Evolutionary conservation across 2,888 invertebrate species (phyloP).

Genomic region (Nebria salina): DNA sequence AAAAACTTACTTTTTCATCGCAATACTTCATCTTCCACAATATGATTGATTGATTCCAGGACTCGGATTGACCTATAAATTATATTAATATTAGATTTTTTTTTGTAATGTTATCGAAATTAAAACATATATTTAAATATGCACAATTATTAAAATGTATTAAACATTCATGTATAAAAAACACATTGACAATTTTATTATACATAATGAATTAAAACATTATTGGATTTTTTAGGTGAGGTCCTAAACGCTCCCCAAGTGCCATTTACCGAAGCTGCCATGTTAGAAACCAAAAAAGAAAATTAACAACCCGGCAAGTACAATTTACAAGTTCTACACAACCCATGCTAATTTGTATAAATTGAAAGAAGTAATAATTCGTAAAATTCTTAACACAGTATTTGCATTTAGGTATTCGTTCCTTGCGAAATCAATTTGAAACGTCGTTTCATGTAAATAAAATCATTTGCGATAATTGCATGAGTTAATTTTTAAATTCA

Average conservation of each 20-base stretch:
- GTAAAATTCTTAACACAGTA: constrained; percentile 5
- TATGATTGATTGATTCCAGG: too few relatives aligned
- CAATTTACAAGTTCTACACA: neutral
- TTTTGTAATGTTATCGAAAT: too few relatives aligned
- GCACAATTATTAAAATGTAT: too few relatives aligned
- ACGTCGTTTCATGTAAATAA: neutral
- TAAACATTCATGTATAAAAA: too few relatives aligned
- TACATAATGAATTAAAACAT: too few relatives aligned
- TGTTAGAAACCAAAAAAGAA: constrained; percentile 29
- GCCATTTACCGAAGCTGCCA: constrained; percentile 29
- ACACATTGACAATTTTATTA: too few relatives aligned
- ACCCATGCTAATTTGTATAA: neutral
- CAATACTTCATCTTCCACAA: too few relatives aligned
- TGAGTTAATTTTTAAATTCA: neutral
- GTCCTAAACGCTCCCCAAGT: constrained; percentile 20
- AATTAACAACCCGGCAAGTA: constrained; percentile 38
- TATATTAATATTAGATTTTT: too few relatives aligned
- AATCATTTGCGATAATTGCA: neutral
- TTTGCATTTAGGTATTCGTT: constrained; percentile 23
- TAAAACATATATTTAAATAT: too few relatives aligned
- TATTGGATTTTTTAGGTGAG: constrained; percentile 23
- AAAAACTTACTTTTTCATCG: too few relatives aligned
- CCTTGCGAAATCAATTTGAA: neutral
- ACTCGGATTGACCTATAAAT: too few relatives aligned
- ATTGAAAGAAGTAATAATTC: neutral